Evolutionary conservation across 2,888 invertebrate species (phyloP), one percentile per base, ranked within the genome.

Genomic region (Sipha maydis): DNA sequence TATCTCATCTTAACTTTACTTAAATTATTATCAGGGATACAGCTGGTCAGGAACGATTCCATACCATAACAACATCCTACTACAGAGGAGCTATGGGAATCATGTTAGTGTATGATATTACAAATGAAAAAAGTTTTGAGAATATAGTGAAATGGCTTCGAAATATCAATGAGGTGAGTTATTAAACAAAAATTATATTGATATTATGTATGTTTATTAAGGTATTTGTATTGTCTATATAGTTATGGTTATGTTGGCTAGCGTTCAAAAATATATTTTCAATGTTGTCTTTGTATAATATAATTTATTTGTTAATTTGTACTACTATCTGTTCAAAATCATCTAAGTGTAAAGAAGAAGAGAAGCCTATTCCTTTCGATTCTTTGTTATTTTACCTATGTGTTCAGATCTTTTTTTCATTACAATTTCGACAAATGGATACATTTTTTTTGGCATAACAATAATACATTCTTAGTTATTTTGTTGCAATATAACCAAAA

Each of bases 41-140:
- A 82, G 98, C 98, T 82, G 99, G 99, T 0, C 99, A 99, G 93
- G 99, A 99, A 93, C 94, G 99, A 91, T 99, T 99, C 93, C 98
- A 99, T 93, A 99, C 99, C 90, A 99, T 99, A 92, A 99, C 99
- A 90, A 99, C 98, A 41, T 98, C 98, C 25, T 99, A 99, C 93
- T 99, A 99, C 93, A 94, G 99, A 92, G 98, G 98, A 78, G 98
- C 99, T 89, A 99, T 98, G 98, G 99, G 99, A 90, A 99, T 99
- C 91, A 97, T 97, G 96, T 94, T 99, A 90, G 98, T 99, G 83
- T 99, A 99, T 92, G 99, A 99, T 93, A 98, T 99, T 92, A 98
- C 98, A 90, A 98, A 97, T 93, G 96, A 97, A 92, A 98, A 98
- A 93, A 98, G 98, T 92, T 99, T 99, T 93, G 98, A 99, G 92